Evolutionary conservation across 1,140 invertebrate genomes (phyloP).

Genomic region (Melanaphis sacchari): DNA sequence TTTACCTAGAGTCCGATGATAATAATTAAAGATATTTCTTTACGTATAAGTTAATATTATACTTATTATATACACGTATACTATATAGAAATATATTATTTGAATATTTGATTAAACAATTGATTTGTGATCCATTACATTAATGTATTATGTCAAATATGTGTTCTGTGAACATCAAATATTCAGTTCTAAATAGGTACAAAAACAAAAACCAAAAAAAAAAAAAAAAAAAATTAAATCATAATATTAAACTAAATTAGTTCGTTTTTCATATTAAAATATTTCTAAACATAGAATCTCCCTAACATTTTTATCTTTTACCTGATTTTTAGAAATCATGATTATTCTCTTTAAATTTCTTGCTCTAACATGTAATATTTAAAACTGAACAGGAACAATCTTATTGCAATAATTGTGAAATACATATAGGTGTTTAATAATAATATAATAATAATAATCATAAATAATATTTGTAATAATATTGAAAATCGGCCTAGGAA

Average conservation of each 20-base stretch:
- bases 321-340: not conserved
- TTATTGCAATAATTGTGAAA: constrained; percentile 42
- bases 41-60: constrained; percentile 21
- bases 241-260: not conserved
- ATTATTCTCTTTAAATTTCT: constrained; percentile 1
- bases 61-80: constrained; percentile 37
- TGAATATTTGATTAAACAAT: constrained; percentile 22
- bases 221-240: constrained; percentile 9
- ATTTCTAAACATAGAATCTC: constrained; percentile 48
- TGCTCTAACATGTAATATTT: constrained; percentile 33
- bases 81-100: constrained; percentile 15
- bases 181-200: not conserved
- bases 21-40: constrained; percentile 33
- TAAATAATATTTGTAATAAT: constrained; percentile 20
- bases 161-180: constrained; percentile 46
- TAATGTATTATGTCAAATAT: not conserved
- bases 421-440: constrained; percentile 14
- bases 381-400: constrained; percentile 47
- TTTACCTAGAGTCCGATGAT: not conserved
- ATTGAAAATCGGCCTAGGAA: constrained; percentile 21
- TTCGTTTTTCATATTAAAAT: not conserved
- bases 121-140: constrained; percentile 25
- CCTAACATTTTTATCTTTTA: not conserved
- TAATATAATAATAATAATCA: constrained; percentile 22
- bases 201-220: constrained; percentile 9